Evolutionary conservation across 2,113 vertebrate species (phyloP), one percentile per base, ranked within the genome.

Genomic region (Alosa alosa): DNA sequence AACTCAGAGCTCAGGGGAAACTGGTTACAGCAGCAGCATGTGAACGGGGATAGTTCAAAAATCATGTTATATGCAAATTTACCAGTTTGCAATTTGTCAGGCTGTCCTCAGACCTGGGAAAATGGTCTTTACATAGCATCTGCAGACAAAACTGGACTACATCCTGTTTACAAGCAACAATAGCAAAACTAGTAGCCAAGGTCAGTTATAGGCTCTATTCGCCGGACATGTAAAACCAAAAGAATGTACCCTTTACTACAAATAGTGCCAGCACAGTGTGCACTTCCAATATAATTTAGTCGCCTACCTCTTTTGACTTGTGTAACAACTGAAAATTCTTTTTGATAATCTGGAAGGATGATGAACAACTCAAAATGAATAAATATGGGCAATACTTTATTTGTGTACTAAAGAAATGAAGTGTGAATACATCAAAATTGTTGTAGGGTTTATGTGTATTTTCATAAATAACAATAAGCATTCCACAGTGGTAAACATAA

Each of bases 381-480:
- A 78, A 78, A 78, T 41, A 89, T 90, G 88, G 92, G 91, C 82
- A 93, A 91, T 86, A 91, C 90, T 94, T 94, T 95, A 94, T 93
- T 94, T 90, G 82, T 87, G 83, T 82, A 84, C 81, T 83, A 86
- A 86, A 88, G 75, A 88, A 86, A 72, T 86, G 87, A 83, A 88
- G 93, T 93, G 92, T 92, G 91, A 93, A 90, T 88, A 89, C 86
- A 90, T 90, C 89, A 93, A 90, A 93, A 92, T 88, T 78, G 39
- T 83, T 83, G 36, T 78, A 6, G 83, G 86, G 90, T 91, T 91
- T 92, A 91, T 90, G 93, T 91, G 91, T 91, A 91, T 92, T 91
- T 90, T 88, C 93, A 95, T 95, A 95, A 95, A 95, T 95, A 94
- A 95, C 92, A 95, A 93, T 91, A 85, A 93, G 94, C 93, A 94